Evolutionary conservation across 2,888 invertebrate species (phyloP), one percentile per base, ranked within the genome.

Genomic region (Galerucella pusilla): DNA sequence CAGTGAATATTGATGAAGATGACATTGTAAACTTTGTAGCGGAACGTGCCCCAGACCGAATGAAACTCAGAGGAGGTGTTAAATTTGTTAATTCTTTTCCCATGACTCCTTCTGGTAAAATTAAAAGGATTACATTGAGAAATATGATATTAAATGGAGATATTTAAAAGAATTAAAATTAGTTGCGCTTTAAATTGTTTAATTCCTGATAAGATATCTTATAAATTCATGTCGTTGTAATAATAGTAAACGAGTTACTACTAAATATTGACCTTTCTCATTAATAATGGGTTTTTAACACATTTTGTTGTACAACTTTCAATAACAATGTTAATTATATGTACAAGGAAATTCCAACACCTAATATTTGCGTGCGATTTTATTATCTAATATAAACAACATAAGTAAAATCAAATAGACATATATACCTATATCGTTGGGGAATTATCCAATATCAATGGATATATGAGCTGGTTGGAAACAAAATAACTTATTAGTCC

Each of bases 71-170:
- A 71, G 87, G 81, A 16, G 87, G 87, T 0, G 82, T 87, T 10
- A 83, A 82, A 76, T 81, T 87, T 78, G 68, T 86, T 12, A 79
- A 81, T 2, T 68, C 75, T 5, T 74, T 87, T 16, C 85, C 85
- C 0, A 73, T 83, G 35, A 86, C 87, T n/a, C 85, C 86, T 0
- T 82, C 85, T 11, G 86, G 86, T 2, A 87, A 87, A 81, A 74
- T 86, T 9, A 85, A 82, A 71, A 80, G 83, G 60, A 77, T 60
- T 14, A 74, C 80, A 10, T 65, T 83, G 14, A 80, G 73, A 35
- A 74, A 80, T 59, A 80, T 82, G 81, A 75, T 83, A 54, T 45
- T 83, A 25, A 68, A 78, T 12, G 82, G 81, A 7, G 46, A 77
- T 20, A 65, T 80, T 46, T 80, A 14, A 49, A 49, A 12, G 1